These are phyloP conservation scores for Agrotis clavis DNA, from an alignment of 2,888 invertebrate species.

Conservation along the genomic window DNA sequence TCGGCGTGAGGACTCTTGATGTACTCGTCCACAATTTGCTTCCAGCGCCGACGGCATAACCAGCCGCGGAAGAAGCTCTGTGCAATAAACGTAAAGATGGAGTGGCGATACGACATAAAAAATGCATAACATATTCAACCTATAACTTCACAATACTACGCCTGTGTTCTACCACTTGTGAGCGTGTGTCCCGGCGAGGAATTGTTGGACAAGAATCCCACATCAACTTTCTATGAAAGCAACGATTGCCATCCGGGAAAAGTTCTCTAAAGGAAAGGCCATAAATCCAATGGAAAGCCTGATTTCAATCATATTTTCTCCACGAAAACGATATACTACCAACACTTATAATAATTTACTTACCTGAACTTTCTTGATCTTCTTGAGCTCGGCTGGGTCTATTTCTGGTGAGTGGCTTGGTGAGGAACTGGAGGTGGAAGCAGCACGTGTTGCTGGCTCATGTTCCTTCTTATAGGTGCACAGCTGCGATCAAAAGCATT, in stretches of 20 bases:
- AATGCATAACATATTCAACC: too few species aligned
- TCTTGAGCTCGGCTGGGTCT: conserved; percentile 93
- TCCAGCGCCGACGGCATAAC: conserved; percentile 97
- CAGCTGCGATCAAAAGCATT: conserved; percentile 89
- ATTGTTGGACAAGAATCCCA: too few species aligned
- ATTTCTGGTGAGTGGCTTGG: conserved; percentile 86
- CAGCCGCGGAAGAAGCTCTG: conserved; percentile 98
- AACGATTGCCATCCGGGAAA: too few species aligned
- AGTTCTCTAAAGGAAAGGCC: too few species aligned
- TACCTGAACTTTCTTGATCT: conserved; percentile 95
- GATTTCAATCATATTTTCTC: too few species aligned
- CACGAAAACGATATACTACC: too few species aligned
- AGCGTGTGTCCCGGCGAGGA: too few species aligned
- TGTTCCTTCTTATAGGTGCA: conserved; percentile 96
- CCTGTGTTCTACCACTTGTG: too few species aligned
- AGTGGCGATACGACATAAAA: too few species aligned
- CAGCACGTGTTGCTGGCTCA: conserved; percentile 89
- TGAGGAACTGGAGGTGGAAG: conserved; percentile 83
- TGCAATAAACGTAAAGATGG: conserved; percentile 27
- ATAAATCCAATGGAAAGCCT: too few species aligned
- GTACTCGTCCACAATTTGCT: conserved; percentile 98
- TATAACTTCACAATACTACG: too few species aligned
- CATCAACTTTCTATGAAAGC: too few species aligned
- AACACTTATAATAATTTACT: not conserved
- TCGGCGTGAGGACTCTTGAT: conserved; percentile 98